Evolutionary conservation across 2,888 invertebrate genomes (phyloP).

Genomic region (Esperia sulphurella): DNA sequence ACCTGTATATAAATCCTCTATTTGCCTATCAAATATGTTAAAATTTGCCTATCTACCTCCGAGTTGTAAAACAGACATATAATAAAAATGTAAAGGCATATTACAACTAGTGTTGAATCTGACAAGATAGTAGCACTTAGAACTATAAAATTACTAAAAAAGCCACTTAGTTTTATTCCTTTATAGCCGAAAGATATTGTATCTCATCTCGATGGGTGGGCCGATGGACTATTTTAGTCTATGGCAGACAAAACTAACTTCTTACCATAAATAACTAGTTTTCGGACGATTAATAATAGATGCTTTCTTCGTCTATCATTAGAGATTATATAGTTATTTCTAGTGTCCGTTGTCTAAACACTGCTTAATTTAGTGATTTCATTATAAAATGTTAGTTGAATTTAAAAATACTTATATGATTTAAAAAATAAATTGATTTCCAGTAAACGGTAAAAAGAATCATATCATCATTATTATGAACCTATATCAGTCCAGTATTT

Average conservation of each 20-base stretch:
- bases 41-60: too few species aligned
- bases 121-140: conserved; percentile 37
- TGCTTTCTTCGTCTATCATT: conserved; percentile 55
- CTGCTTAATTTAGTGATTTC: background rate
- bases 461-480: too few species aligned
- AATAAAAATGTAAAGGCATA: background rate
- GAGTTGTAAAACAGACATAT: too few species aligned
- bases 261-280: conserved; percentile 66
- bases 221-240: conserved; percentile 59
- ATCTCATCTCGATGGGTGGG: conserved; percentile 58
- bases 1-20: too few species aligned
- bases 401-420: background rate
- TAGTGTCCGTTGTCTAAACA: conserved; percentile 2
- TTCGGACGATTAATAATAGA: conserved; percentile 72
- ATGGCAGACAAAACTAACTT: conserved; percentile 54
- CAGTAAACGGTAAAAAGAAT: too few species aligned
- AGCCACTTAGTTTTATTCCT: conserved; percentile 40
- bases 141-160: conserved; percentile 45
- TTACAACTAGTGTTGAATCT: background rate
- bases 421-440: background rate
- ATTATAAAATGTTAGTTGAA: background rate
- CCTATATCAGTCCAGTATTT: too few species aligned
- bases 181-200: conserved; percentile 51
- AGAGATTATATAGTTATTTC: conserved; percentile 44
- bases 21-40: too few species aligned